These are phyloP conservation scores for Tragelaphus buxtoni DNA, from an alignment of 2,113 vertebrate genomes.

Conservation along the genomic window DNA sequence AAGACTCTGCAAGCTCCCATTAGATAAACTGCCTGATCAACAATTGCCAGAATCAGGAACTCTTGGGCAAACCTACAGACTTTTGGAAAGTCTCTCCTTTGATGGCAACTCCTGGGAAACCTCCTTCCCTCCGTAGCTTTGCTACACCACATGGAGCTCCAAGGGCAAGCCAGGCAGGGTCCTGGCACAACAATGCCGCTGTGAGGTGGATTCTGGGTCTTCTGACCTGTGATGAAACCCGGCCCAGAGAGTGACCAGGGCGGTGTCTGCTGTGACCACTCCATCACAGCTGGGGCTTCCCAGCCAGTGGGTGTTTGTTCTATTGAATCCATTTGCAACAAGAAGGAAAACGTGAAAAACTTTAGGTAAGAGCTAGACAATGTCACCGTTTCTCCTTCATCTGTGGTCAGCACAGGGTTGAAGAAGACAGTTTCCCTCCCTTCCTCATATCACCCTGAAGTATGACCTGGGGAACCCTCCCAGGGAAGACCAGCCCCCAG, in stretches of 20 bases:
- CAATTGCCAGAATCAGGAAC: slow-evolving; percentile 30
- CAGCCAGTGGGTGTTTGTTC: not conserved
- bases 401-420: not conserved
- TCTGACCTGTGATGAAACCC: not conserved
- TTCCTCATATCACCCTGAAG: not conserved
- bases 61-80: not conserved
- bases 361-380: not conserved
- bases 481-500: not conserved
- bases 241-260: not conserved
- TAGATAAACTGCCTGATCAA: slow-evolving; percentile 40
- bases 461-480: not conserved
- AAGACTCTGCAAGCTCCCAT: slow-evolving; percentile 32
- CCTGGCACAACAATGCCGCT: not conserved
- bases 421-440: not conserved
- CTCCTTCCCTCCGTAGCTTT: not conserved
- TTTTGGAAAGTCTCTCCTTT: slow-evolving; percentile 10
- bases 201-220: not conserved
- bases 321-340: not conserved
- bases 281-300: not conserved
- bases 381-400: not conserved
- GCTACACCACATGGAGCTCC: not conserved
- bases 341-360: not conserved
- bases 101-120: not conserved
- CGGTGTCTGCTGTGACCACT: not conserved
- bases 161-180: not conserved